Base-by-base conservation (phyloP, 2,888 invertebrate genomes). In the Phyllotreta striolata region DNA sequence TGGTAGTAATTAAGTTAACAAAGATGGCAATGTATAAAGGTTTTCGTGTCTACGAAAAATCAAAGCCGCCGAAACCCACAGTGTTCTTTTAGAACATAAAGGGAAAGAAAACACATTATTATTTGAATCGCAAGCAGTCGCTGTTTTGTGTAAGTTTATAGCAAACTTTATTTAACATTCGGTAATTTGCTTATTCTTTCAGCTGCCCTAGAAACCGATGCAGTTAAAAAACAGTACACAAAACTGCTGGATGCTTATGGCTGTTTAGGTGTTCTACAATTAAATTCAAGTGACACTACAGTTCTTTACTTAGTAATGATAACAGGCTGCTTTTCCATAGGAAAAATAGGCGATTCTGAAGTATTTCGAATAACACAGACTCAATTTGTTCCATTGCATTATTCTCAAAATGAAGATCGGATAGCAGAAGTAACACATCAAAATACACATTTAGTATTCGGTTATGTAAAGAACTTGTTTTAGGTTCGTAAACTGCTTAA, bases 241-340 rank as follows among this genome's bases (percentile, higher is more conserved):
- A 96, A 97, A 84, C 86, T 96, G 46, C 84, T 93, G 57, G 98
- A 99, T 83, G 96, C 95, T 0, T 98, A 98, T 81, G 98, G 97
- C 34, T 95, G 97, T 77, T 84, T 99, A 60, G 99, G 99, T 47
- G 95, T 97, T 1, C 85, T 99, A 0, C 95, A 95, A 76, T 82
- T 95, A 49, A 92, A 92, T 81, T 89, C 91, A 64, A 93, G 93
- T 55, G 93, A 95, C 79, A 90, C 88, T 76, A 91, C 92, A 40
- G 86, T 95, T 58, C 85, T 95, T 54, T 97, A 95, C 77, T 86
- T 99, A 62, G 95, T 98, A 6, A 87, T 98, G 77, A 92, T 99
- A 57, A 97, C 95, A 9, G 96, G 97, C 39, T 98, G 97, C 81
- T 90, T 96, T 73, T 98, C 98, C 6, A 92, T 98, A 69, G 98